These are phyloP conservation scores for Sesia bembeciformis DNA, from an alignment of 2,888 invertebrate species.

Conservation along the genomic window DNA sequence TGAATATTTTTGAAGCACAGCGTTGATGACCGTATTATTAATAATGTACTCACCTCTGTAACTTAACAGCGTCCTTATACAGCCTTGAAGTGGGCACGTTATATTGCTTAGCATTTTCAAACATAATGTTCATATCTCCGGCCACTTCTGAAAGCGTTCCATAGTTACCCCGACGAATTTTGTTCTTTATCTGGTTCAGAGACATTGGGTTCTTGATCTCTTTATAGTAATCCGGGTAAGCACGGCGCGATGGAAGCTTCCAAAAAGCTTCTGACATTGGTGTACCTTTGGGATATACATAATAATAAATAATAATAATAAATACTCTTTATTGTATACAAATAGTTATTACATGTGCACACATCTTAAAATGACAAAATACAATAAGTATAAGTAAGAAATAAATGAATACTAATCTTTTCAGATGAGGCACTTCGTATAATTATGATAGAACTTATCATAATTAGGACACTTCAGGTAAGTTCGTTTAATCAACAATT, in stretches of 20 bases:
- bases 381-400: too few species aligned
- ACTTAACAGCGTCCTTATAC: conserved; percentile 87
- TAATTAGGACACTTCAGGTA: too few species aligned
- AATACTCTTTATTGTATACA: too few species aligned
- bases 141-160: conserved; percentile 91
- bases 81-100: conserved; percentile 86
- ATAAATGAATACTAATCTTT: too few species aligned
- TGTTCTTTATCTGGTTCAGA: conserved; percentile 90
- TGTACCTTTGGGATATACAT: conserved; percentile 61
- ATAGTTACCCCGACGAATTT: conserved; percentile 86
- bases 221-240: conserved; percentile 97
- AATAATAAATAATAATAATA: too few species aligned
- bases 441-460: too few species aligned
- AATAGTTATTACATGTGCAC: too few species aligned
- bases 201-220: conserved; percentile 97
- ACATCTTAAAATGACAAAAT: too few species aligned
- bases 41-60: conserved; percentile 75
- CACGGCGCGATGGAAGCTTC: conserved; percentile 91
- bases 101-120: conserved; percentile 95
- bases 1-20: too few species aligned
- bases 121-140: conserved; percentile 95
- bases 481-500: too few species aligned
- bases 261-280: conserved; percentile 94
- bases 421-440: too few species aligned
- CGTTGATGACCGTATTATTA: too few species aligned